Base-by-base conservation (phyloP, 2,113 vertebrate genomes). In the Donacobius atricapilla region DNA sequence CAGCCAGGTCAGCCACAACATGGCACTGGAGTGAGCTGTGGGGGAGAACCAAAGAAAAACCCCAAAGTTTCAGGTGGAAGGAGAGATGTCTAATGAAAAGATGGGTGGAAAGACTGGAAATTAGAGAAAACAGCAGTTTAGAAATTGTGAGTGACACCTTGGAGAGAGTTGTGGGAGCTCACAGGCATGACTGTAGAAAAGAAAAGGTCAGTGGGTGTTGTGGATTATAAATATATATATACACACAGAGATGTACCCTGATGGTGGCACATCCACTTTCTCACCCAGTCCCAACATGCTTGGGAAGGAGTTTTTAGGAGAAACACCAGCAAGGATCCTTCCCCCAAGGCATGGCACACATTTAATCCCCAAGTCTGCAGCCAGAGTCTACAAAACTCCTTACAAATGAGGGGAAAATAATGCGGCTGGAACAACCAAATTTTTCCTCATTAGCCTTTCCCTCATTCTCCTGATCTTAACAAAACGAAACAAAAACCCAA, bases 151-250 rank as follows among this genome's bases (percentile, higher is more conserved):
- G 44, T 21, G 76, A 54, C 17, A 22, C 13, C 56, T 64, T 84
- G 44, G 44, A 82, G 71, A 69, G 13, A 27, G 28, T 35, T 37
- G 28, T 0, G 0, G 61, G 12, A 78, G 15, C 19, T 70, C 0
- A 0, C 23, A 42, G 78, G 9, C 22, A 45, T 60, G 65, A 25
- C 13, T 81, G 18, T 7, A 48, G 73, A 50, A 79, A 72, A 42
- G 15, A 60, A 58, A 65, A 82, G 13, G 48, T 63, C 70, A 81
- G 18, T 5, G 7, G 13, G 8, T 63, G 11, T 71, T 42, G 64
- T 2, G 31, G 27, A 58, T 35, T 23, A 23, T 35, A 40, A 9
- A 69, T 31, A 33, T 8, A 20, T 6, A 22, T 15, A 48, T 10
- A 23, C 14, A 39, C 1, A 47, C 10, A 73, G 5, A 24, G 4